Conservation (phyloP, 2,797 vertebrate species). For the Simalia tracyae region DNA sequence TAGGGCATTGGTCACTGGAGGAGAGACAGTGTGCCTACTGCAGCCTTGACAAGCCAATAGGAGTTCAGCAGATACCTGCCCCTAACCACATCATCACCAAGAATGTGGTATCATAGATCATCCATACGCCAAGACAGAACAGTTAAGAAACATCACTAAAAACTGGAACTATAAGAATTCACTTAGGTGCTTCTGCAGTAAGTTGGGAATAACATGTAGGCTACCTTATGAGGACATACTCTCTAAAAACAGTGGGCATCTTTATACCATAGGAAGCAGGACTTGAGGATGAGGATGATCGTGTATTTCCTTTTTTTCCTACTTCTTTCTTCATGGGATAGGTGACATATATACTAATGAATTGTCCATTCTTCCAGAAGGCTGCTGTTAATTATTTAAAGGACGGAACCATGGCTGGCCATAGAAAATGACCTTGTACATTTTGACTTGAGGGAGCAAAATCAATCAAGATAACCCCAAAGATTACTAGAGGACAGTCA, state of each 20-base stretch:
- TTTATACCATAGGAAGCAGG: neutral
- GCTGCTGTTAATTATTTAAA: neutral
- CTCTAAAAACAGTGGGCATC: neutral
- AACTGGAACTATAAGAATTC: neutral
- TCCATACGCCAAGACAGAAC: neutral
- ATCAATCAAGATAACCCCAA: neutral
- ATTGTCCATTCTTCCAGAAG: neutral
- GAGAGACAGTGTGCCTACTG: neutral
- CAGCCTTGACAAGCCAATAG: neutral
- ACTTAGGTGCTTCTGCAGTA: neutral
- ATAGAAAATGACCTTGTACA: neutral
- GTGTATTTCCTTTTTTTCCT: neutral
- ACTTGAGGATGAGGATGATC: neutral
- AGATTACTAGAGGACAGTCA: neutral
- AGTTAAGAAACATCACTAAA: neutral
- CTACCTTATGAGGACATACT: neutral
- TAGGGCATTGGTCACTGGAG: neutral
- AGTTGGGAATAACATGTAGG: neutral
- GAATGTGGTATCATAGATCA: neutral
- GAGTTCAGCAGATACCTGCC: neutral
- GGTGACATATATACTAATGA: neutral
- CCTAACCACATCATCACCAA: neutral
- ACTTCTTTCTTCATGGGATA: neutral
- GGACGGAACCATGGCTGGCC: neutral
- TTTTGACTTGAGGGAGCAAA: neutral